Percentiles rank a stretch among this genome's conserved stretches.
Evolutionary conservation across 2,888 invertebrate species (phyloP).

Genomic region (Mythimna loreyi): DNA sequence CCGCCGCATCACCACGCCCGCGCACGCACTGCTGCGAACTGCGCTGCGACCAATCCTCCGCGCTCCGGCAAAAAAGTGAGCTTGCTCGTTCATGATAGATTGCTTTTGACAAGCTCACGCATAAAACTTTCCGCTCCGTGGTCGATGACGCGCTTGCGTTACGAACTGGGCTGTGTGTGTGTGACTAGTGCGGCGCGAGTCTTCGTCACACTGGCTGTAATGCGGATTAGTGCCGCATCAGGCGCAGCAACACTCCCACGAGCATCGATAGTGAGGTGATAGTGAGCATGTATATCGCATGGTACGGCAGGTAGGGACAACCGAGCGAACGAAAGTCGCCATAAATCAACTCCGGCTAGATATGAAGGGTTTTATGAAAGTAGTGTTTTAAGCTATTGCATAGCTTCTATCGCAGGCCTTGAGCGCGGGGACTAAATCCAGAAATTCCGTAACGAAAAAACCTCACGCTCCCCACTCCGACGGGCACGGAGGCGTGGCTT

Average conservation of each 20-base stretch:
- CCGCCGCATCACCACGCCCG: constrained; percentile 6
- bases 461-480: too few species aligned
- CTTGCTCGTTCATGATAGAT: constrained; percentile 7
- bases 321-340: too few species aligned
- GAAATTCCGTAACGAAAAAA: too few species aligned
- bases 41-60: background rate
- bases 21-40: background rate
- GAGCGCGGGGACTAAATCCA: too few species aligned
- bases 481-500: too few species aligned
- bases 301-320: background rate
- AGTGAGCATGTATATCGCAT: too few species aligned
- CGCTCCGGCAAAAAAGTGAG: background rate
- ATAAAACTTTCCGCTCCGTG: background rate
- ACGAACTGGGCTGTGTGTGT: background rate
- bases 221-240: constrained; percentile 9
- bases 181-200: constrained; percentile 14
- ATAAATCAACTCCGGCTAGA: background rate
- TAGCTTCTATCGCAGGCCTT: too few species aligned
- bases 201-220: background rate
- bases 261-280: background rate
- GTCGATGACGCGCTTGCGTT: background rate
- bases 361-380: too few species aligned
- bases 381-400: too few species aligned
- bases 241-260: background rate
- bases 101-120: constrained; percentile 14